A percentile compares a stretch with the other conserved stretches of the same genome.
Conservation (phyloP, 2,113 vertebrate species). For the Etia nguti region DNA sequence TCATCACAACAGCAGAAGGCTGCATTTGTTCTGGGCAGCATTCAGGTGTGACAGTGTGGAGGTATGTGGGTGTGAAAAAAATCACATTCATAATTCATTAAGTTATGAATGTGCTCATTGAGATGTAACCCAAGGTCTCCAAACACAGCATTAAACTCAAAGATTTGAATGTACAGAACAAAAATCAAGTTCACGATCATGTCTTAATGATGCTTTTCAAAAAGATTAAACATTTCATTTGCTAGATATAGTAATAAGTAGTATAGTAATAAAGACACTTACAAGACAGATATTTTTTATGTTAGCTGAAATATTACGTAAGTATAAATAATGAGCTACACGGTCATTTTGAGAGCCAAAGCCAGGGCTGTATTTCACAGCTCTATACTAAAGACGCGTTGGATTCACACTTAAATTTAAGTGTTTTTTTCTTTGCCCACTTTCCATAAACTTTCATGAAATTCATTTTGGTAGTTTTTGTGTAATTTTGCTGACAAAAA, state of each 20-base stretch:
- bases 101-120: neutral
- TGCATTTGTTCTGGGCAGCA: neutral
- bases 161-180: neutral
- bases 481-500: neutral
- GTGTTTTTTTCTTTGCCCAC: neutral
- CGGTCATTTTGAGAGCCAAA: neutral
- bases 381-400: accelerated
- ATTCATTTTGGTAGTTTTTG: neutral
- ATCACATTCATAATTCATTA: neutral
- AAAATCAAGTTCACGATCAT: neutral
- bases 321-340: neutral
- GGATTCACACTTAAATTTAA: neutral
- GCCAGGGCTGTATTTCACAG: accelerated
- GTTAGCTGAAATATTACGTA: neutral
- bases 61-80: neutral
- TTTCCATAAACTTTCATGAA: neutral
- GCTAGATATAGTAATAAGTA: accelerated
- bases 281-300: neutral
- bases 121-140: neutral
- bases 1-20: neutral
- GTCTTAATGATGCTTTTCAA: neutral
- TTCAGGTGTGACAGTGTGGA: neutral
- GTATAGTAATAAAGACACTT: accelerated
- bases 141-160: neutral
- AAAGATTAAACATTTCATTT: neutral